Evolutionary conservation across 2,113 vertebrate species (phyloP).

Genomic region (Cyrtonyx montezumae): DNA sequence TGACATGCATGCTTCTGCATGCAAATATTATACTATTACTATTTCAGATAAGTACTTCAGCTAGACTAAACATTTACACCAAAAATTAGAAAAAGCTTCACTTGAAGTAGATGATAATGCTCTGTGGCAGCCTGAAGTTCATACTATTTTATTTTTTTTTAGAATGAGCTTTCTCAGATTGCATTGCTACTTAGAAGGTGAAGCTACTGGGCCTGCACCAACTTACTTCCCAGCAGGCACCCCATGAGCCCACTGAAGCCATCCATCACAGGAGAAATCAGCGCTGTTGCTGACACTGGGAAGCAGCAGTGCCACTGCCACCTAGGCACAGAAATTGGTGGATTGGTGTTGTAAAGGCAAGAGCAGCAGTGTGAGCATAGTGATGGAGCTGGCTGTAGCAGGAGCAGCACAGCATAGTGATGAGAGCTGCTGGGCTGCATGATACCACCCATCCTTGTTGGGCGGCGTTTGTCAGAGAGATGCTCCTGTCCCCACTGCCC

Average conservation of each 20-base stretch:
- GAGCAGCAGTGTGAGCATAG: fast-evolving
- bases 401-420: fast-evolving
- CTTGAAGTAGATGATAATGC: background rate
- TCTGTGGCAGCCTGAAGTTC: background rate
- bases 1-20: background rate
- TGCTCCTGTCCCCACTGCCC: background rate
- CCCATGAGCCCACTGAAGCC: fast-evolving
- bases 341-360: background rate
- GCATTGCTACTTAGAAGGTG: background rate
- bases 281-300: background rate
- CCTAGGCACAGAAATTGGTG: background rate
- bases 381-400: background rate
- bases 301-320: background rate
- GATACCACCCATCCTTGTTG: fast-evolving
- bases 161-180: background rate
- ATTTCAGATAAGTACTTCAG: fast-evolving
- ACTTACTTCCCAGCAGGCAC: background rate
- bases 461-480: background rate
- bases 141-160: fast-evolving
- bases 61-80: background rate
- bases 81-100: background rate
- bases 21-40: background rate
- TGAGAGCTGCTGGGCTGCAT: background rate
- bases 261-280: fast-evolving
- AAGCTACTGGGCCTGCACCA: background rate